Percentiles rank a stretch among this genome's conserved stretches.
These are phyloP conservation scores for Thamnophis sirtalis DNA, from an alignment of 2,113 vertebrate genomes.

Conservation along the genomic window DNA sequence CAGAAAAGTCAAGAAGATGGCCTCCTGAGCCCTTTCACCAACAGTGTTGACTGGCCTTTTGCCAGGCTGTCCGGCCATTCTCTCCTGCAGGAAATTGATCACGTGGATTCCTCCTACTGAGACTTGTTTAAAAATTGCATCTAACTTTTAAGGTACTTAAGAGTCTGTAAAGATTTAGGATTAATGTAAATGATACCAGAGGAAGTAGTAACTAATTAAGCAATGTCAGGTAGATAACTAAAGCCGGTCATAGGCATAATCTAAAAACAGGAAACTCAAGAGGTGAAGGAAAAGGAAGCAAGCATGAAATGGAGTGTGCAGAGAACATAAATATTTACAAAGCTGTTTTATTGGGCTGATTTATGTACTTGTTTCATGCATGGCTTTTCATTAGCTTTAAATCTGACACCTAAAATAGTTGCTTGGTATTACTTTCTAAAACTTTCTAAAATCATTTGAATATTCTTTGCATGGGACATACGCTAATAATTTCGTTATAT, in stretches of 20 bases:
- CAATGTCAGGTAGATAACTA: constrained; percentile 27
- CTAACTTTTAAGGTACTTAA: constrained; percentile 9
- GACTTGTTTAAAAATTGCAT: constrained; percentile 15
- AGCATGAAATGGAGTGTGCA: constrained; percentile 1
- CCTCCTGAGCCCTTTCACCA: not conserved
- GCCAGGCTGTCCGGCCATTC: not conserved
- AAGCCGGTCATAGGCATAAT: constrained; percentile 35
- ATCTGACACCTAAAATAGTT: constrained; percentile 30
- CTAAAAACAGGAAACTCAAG: constrained; percentile 35
- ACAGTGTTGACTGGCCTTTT: not conserved
- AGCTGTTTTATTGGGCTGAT: constrained; percentile 40
- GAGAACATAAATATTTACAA: constrained; percentile 52
- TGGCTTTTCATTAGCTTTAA: constrained; percentile 48
- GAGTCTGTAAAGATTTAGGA: constrained; percentile 40
- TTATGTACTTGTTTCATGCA: constrained; percentile 27
- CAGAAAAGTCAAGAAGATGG: not conserved
- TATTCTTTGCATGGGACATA: constrained; percentile 28
- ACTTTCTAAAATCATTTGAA: constrained; percentile 42
- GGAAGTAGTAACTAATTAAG: constrained; percentile 40
- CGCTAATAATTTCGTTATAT: constrained; percentile 7
- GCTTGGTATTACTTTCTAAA: constrained; percentile 31
- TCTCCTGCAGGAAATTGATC: not conserved
- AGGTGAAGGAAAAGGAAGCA: constrained; percentile 29
- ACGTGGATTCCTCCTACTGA: not conserved
- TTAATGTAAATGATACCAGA: not conserved